Conservation (phyloP, 2,888 invertebrate genomes). For the Orthosia gothica region DNA sequence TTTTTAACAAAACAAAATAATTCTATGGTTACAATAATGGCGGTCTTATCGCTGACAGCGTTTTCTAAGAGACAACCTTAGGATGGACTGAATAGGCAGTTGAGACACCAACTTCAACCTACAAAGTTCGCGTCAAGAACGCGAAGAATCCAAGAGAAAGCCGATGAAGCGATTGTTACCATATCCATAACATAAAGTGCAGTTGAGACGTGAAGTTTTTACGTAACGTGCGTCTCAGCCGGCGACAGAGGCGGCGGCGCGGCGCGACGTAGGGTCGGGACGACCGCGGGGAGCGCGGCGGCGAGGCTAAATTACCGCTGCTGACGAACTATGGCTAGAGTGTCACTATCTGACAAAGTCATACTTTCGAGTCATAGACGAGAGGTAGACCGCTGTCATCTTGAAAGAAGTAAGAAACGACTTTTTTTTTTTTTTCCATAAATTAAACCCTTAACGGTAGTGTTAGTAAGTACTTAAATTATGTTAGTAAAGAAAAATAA, state of each 20-base stretch:
- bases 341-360: no score
- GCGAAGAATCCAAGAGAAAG: constrained; percentile 71
- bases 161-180: constrained; percentile 66
- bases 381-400: no score
- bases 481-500: no score
- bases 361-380: no score
- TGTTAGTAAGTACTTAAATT: no score
- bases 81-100: neutral
- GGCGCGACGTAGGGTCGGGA: constrained; percentile 63
- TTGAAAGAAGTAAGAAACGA: no score
- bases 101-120: constrained; percentile 4
- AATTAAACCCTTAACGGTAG: no score
- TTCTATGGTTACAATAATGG: no score
- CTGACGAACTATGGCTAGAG: constrained; percentile 39
- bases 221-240: constrained; percentile 73
- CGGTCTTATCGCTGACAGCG: no score
- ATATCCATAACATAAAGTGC: constrained; percentile 73
- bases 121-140: constrained; percentile 46
- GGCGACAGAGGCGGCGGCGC: constrained; percentile 66
- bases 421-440: no score
- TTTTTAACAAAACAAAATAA: no score
- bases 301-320: constrained; percentile 74
- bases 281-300: constrained; percentile 46
- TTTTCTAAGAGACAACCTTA: no score
- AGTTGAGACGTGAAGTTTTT: constrained; percentile 76